Evolutionary conservation across 2,888 invertebrate genomes (phyloP).

Genomic region (Sphaeridia pumilis): DNA sequence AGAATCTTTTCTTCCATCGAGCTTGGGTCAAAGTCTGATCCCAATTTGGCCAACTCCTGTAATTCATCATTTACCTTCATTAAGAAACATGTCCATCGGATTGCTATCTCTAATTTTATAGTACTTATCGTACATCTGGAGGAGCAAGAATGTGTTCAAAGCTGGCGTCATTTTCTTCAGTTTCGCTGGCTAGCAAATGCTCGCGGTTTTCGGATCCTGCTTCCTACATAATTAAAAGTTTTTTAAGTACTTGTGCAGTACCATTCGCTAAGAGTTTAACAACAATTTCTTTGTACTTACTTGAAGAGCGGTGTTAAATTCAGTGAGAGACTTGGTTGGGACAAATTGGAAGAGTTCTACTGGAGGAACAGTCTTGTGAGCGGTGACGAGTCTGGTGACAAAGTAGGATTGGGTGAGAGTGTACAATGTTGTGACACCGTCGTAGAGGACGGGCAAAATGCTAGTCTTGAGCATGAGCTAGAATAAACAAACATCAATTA

Average conservation of each 20-base stretch:
- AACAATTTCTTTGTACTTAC: no score
- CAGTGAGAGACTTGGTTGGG: constrained; percentile 72
- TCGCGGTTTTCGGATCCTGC: constrained; percentile 73
- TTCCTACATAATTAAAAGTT: constrained; percentile 51
- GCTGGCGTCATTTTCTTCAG: constrained; percentile 64
- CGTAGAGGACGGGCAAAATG: constrained; percentile 66
- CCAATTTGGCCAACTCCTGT: constrained; percentile 59
- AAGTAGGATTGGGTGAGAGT: constrained; percentile 83
- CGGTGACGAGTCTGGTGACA: constrained; percentile 73
- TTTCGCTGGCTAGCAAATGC: constrained; percentile 47
- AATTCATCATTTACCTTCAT: constrained; percentile 5
- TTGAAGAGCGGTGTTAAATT: constrained; percentile 75
- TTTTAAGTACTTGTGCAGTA: constrained; percentile 1
- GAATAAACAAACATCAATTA: constrained; percentile 12
- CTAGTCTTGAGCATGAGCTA: constrained; percentile 71
- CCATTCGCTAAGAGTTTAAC: no score
- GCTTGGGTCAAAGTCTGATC: constrained; percentile 55
- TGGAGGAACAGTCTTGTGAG: constrained; percentile 78
- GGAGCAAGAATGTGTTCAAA: constrained; percentile 40
- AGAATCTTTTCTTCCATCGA: constrained; percentile 51
- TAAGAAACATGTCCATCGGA: neutral
- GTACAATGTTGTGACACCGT: constrained; percentile 55
- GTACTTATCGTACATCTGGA: constrained; percentile 28
- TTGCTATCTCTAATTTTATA: neutral
- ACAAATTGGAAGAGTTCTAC: constrained; percentile 76